Percentiles rank a stretch among this genome's conserved stretches.
phyloP scores from a whole-genome alignment of 2,113 vertebrate genomes.

The Psilopogon haemacephalus region DNA sequence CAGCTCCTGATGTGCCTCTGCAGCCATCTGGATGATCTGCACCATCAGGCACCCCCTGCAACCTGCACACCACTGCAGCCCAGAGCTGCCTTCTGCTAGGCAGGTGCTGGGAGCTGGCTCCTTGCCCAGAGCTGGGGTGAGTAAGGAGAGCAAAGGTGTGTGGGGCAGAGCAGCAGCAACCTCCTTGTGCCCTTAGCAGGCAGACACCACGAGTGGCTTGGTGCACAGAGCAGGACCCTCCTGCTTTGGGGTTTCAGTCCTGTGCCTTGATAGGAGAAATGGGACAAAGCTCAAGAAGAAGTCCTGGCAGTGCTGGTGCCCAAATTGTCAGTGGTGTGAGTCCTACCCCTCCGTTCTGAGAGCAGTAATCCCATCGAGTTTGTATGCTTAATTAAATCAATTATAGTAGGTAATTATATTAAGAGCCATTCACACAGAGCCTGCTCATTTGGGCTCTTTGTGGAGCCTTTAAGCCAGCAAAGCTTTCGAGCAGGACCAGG shows the following conservation, averaged over 20 bases:
- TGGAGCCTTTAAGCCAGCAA: background rate
- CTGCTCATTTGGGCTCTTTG: background rate
- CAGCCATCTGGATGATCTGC: background rate
- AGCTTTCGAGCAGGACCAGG: background rate
- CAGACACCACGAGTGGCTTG: background rate
- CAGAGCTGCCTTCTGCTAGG: background rate
- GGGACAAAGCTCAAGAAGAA: background rate
- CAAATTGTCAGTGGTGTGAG: background rate
- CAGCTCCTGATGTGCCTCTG: too few relatives aligned
- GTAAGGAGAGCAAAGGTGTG: background rate
- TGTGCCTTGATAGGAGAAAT: background rate
- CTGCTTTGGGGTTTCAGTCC: background rate
- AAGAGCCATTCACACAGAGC: background rate
- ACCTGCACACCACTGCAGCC: background rate
- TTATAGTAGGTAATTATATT: constrained; percentile 29
- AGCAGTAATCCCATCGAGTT: background rate
- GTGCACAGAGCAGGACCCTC: background rate
- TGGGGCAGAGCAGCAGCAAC: background rate
- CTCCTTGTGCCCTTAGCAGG: background rate
- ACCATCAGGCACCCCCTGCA: background rate
- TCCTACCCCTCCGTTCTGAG: background rate
- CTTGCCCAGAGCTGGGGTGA: background rate
- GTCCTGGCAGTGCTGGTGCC: background rate
- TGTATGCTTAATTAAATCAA: constrained; percentile 18
- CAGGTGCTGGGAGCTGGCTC: accelerated